Base-by-base conservation (phyloP, 2,888 invertebrate genomes). In the Athetis lepigone region DNA sequence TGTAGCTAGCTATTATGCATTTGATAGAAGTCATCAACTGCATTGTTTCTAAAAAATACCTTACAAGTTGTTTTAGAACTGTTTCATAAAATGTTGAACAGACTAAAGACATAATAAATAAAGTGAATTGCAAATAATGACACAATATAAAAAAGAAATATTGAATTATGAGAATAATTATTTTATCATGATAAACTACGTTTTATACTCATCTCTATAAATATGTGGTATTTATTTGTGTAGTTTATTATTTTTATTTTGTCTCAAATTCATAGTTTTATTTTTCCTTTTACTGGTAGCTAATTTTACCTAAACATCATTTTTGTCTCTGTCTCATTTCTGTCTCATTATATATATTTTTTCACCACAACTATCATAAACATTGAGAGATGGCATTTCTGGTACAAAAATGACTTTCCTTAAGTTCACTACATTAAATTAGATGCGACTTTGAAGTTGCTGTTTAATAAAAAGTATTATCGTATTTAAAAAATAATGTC, bases 11-110 rank as follows among this genome's bases (percentile, higher is more conserved):
- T 25, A 19, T 57, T 37, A 49, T 52, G 40, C 16, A 18, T 23
- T 52, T 16, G 33, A 33, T 8, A 33, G 33, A 23, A 47, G 16
- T 54, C 18, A 13, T 49, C 36, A 56, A 40, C 59, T 36, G 39
- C 29, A 39, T 33, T 55, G 2, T 8, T 21, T 36, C 18, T 21
- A 18, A 25, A 43, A 51, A 70, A 54, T 29, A 46, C 18, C 39
- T 70, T 40, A 36, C n/a, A 33, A 18, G 2, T 36, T 37, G 9
- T 21, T 50, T 29, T 18, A 64, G 51, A 56, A 56, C 49, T 54
- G 18, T 5, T 37, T 18, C 1, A 25, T 33, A 33, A 33, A 33
- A 33, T 37, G 3, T 46, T 23, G n/a, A 27, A 33, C 18, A 9
- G 2, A 33, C 23, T 2, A 6, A n/a, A 27, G 16, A 21, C 3